Base-by-base conservation (phyloP, 1,140 invertebrate genomes). In the Halyomorpha halys region DNA sequence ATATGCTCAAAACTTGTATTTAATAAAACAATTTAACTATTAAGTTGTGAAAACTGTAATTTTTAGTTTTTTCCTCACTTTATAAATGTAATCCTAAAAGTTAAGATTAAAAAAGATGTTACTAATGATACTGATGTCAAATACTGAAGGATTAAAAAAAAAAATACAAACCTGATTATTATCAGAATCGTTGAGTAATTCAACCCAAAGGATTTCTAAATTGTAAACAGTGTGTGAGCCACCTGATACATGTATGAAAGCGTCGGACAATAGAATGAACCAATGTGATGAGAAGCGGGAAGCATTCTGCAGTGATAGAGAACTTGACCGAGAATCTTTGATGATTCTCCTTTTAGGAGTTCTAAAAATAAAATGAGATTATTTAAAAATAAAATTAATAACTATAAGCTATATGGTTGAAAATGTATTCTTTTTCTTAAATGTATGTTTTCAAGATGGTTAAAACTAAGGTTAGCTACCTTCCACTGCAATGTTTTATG, bases 191-290 rank as follows among this genome's bases (percentile, higher is more conserved):
- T 59, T 44, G 53, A 80, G 72, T 59, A 77, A 71, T 75, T 91
- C 87, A 2, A 92, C 80, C 91, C 91, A 94, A 45, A 93, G 71
- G 2, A 86, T 88, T 67, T 80, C 79, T 65, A 94, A 75, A 25
- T 82, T 80, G 76, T 89, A 83, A 4, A 83, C 69, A 67, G 76
- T 77, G 68, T 81, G 74, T 66, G 77, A 78, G 66, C 81, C 82
- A 54, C 86, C 83, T 64, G 76, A 79, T 14, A 86, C 77, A 70
- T 89, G 86, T 63, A 88, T 80, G 66, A 90, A 84, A 61, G 85
- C 76, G 75, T 90, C 86, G 47, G 81, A 86, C 56, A 90, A 81
- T 18, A 90, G 74, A 68, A 89, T 79, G 69, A 94, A 91, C 78
- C 82, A 84, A 73, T 90, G 85, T 0, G 82, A 81, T 59, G 82